Conservation (phyloP, 1,140 invertebrate genomes). For the Saccostrea cuccullata region DNA sequence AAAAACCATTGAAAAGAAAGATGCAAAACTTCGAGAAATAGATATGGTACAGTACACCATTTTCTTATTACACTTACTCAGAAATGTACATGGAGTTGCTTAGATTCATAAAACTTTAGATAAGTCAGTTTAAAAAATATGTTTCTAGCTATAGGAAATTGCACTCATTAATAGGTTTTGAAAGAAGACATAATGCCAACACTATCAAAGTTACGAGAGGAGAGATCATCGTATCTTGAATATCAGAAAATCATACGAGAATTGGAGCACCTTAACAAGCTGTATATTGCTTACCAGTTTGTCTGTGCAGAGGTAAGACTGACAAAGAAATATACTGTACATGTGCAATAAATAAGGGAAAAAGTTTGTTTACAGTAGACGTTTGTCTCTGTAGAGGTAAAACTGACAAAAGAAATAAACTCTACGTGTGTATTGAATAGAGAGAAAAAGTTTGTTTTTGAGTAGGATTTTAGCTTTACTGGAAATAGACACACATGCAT, state of each 20-base stretch:
- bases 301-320: conserved; percentile 80
- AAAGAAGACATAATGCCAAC: conserved; percentile 93
- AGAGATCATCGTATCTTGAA: conserved; percentile 91
- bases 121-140: no score
- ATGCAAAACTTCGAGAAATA: conserved; percentile 92
- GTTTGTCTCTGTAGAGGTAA: no score
- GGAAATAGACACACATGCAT: no score
- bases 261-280: conserved; percentile 89
- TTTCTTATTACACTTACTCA: no score
- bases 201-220: conserved; percentile 91
- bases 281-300: conserved; percentile 89
- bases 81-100: background rate
- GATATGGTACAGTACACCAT: conserved; percentile 83
- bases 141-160: no score
- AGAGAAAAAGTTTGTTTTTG: no score
- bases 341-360: no score
- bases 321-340: no score
- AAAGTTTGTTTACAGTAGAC: no score
- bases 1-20: conserved; percentile 95
- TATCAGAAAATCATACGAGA: conserved; percentile 90
- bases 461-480: no score
- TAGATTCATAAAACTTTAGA: background rate
- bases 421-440: no score
- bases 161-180: conserved; percentile 83
- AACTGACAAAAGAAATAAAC: no score